These are phyloP conservation scores for Hylaeus volcanicus DNA, from an alignment of 1,140 invertebrate genomes.

Conservation along the genomic window DNA sequence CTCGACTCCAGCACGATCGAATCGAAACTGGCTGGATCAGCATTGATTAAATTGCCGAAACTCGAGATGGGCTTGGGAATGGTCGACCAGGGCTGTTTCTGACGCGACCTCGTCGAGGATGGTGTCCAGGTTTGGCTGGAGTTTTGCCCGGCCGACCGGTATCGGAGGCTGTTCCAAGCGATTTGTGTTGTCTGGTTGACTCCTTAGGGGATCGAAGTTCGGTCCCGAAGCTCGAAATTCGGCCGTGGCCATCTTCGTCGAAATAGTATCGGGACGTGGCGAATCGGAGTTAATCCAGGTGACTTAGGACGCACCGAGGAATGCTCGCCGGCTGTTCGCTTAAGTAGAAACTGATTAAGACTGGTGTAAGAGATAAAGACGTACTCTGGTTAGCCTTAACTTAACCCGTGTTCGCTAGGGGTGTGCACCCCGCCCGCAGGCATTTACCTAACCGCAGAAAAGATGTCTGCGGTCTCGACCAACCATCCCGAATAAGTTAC, in stretches of 20 bases:
- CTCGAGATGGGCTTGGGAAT: background rate
- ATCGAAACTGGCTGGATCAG: background rate
- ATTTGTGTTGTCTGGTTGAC: conserved; percentile 41
- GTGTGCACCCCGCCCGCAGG: too few species aligned
- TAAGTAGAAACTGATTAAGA: conserved; percentile 14
- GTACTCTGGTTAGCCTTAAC: background rate
- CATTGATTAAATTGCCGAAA: conserved; percentile 12
- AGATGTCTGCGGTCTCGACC: too few species aligned
- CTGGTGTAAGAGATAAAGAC: conserved; percentile 1
- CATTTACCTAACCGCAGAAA: too few species aligned
- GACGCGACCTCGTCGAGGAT: background rate
- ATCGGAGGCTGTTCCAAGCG: conserved; percentile 36
- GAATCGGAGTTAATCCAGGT: conserved; percentile 33
- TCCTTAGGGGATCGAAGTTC: conserved; percentile 27
- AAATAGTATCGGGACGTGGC: conserved; percentile 31
- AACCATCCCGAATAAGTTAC: too few species aligned
- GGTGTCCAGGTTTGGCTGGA: background rate
- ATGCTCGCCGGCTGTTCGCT: conserved; percentile 5
- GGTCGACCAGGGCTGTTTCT: background rate
- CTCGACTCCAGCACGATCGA: background rate
- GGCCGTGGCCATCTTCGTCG: conserved; percentile 19
- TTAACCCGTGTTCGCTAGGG: background rate
- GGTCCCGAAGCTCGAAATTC: background rate
- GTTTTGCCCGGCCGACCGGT: conserved; percentile 19
- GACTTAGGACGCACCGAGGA: conserved; percentile 21